Evolutionary conservation across 2,797 vertebrate species (phyloP).

Genomic region (Stomatorhinus walkeri): DNA sequence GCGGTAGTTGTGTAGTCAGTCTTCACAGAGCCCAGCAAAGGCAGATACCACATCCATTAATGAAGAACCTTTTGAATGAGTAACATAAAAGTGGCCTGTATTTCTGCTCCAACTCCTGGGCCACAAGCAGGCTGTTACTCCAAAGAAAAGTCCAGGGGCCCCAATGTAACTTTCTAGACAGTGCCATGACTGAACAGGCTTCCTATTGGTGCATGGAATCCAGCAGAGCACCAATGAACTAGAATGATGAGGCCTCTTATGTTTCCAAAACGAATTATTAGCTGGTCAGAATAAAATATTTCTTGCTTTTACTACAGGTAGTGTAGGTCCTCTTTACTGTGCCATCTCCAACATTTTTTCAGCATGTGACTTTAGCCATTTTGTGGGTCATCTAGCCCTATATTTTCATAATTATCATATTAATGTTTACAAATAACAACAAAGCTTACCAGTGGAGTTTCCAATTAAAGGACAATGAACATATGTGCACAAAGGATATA

Average conservation of each 20-base stretch:
- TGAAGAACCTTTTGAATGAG: background rate
- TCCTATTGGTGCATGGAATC: background rate
- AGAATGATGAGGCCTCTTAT: background rate
- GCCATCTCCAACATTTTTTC: background rate
- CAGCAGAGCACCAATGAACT: background rate
- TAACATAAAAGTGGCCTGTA: background rate
- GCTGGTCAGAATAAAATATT: background rate
- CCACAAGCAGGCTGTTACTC: background rate
- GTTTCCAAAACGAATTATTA: conserved; percentile 3
- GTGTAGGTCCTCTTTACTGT: background rate
- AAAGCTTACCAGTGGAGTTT: background rate
- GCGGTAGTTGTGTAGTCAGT: background rate
- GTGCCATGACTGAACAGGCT: background rate
- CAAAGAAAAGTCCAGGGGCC: background rate
- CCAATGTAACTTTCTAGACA: background rate
- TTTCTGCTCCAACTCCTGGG: background rate
- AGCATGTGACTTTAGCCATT: background rate
- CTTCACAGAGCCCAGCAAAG: background rate
- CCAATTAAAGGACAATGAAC: background rate
- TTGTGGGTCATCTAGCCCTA: background rate
- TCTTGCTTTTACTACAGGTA: background rate
- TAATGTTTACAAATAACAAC: background rate
- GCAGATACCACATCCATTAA: background rate
- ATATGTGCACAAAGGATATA: background rate
- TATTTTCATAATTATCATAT: background rate